Conservation (phyloP, 2,113 vertebrate genomes). For the Amazona vittata region DNA sequence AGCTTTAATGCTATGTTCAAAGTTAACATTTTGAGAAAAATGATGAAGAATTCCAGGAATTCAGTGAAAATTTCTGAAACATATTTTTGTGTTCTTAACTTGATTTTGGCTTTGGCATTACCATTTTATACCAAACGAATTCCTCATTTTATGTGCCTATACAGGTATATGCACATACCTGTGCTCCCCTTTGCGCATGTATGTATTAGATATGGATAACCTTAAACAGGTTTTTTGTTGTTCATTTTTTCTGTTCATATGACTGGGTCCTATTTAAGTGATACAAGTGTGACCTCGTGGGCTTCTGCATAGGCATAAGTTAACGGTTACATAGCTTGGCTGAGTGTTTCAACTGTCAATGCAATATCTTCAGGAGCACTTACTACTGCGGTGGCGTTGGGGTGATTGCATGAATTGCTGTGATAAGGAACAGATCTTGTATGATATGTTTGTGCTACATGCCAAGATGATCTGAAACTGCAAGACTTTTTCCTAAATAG, state of each 20-base stretch:
- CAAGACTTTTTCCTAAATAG: not conserved
- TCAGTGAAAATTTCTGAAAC: not conserved
- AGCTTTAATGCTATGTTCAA: not conserved
- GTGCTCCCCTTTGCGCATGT: not conserved
- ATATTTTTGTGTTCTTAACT: not conserved
- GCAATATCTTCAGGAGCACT: not conserved
- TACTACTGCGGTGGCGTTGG: rapidly evolving
- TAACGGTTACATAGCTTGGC: rapidly evolving
- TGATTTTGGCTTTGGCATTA: not conserved
- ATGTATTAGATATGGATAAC: too few relatives aligned
- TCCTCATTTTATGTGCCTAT: not conserved
- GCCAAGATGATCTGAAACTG: not conserved
- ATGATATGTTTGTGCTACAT: rapidly evolving
- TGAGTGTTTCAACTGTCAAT: not conserved
- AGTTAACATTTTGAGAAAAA: not conserved
- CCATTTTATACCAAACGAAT: not conserved
- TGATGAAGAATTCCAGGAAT: not conserved
- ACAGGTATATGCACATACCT: too few relatives aligned
- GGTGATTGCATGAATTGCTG: not conserved
- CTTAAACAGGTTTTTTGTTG: not conserved
- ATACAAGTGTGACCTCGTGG: not conserved
- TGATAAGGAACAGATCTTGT: not conserved
- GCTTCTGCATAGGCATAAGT: too few relatives aligned
- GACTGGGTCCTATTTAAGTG: not conserved
- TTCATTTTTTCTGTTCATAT: not conserved